Conservation (phyloP, 2,113 vertebrate species). For the Archocentrus centrarchus region DNA sequence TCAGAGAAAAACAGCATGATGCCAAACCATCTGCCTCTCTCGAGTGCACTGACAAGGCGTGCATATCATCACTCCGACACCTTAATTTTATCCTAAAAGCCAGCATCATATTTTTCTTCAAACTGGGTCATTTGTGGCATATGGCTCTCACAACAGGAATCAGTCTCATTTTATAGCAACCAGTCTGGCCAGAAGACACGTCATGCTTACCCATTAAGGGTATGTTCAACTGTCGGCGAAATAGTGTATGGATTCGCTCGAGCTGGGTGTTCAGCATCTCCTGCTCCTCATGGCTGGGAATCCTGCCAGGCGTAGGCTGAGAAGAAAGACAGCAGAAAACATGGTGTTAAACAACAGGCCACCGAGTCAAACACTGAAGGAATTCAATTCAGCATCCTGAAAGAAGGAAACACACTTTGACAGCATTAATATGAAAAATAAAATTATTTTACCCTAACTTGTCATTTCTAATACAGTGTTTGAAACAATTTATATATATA, state of each 20-base stretch:
- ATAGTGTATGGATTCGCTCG: slow-evolving; percentile 90
- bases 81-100: not conserved
- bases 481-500: not conserved
- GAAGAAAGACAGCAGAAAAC: slow-evolving; percentile 65
- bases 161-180: slow-evolving; percentile 9
- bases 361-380: not conserved
- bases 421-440: not conserved
- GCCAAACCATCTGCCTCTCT: not conserved
- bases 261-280: slow-evolving; percentile 89
- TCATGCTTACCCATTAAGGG: slow-evolving; percentile 89
- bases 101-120: not conserved
- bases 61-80: not conserved
- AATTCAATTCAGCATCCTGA: not conserved
- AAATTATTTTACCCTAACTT: not conserved
- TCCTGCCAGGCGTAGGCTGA: slow-evolving; percentile 89
- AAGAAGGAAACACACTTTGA: not conserved
- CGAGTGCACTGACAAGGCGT: not conserved
- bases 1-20: not conserved
- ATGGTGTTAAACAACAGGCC: not conserved
- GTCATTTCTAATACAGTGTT: not conserved
- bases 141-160: slow-evolving; percentile 2
- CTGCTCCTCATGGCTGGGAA: slow-evolving; percentile 88
- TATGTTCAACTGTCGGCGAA: slow-evolving; percentile 92
- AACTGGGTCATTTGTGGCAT: not conserved
- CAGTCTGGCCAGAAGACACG: slow-evolving; percentile 30